Base-by-base conservation (phyloP, 2,113 vertebrate genomes). In the Dendrocopos noguchii region DNA sequence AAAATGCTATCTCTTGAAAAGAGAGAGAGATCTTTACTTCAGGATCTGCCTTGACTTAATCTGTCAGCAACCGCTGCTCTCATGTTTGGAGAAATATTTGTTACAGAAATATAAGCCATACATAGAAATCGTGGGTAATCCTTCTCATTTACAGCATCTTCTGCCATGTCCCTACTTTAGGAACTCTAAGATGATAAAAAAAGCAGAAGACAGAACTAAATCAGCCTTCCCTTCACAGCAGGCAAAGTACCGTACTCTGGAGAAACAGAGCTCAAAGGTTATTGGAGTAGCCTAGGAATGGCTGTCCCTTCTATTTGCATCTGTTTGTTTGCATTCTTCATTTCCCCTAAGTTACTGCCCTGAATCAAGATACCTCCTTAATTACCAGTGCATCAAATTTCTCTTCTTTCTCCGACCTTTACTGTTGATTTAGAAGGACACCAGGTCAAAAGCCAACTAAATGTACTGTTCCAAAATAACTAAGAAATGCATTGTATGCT, bases 391-490 rank as follows among this genome's bases (percentile, higher is more conserved):
- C 56, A 84, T 84, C 67, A 85, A 36, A 84, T 94, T 84, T 89
- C n/a, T 91, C 60, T 70, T 82, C 63, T 79, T 89, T 92, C 67
- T 70, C 79, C 78, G 4, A 81, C 55, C 46, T 76, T 80, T 77
- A 57, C 61, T 73, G 44, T 60, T 89, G 92, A 92, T 87, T 92
- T 92, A 71, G 67, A 77, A 94, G 83, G 81, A 82, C 22, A 84
- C 5, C 20, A 77, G 47, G 56, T 93, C 91, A 89, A 92, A 92
- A 92, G 71, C 34, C 88, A 87, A 36, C 90, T 87, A 76, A 92
- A 84, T 0, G 1, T 77, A 73, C 64, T 1, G 10, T 76, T 81
- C 72, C 64, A 79, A 91, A 89, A 72, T 42, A 88, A 87, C 57
- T 73, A 76, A 86, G 57, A 81, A 74, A 61, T 87, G 67, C 47